Percentiles rank a stretch among this genome's conserved stretches.
These are phyloP conservation scores for Anguilla pacifica DNA, from an alignment of 2,797 vertebrate genomes.

Conservation along the genomic window DNA sequence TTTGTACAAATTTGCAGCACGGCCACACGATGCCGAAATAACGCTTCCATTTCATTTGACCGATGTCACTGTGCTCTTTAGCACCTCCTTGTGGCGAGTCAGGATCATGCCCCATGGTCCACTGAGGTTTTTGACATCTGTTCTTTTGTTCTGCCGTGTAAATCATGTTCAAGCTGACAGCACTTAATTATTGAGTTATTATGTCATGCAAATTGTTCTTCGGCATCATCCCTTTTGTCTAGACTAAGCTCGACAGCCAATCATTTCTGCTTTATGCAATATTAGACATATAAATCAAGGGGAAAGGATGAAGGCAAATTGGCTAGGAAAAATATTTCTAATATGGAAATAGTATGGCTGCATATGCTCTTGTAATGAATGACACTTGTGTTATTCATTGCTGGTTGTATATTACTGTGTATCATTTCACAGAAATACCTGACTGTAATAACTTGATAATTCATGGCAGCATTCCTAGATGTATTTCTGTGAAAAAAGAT, in stretches of 20 bases:
- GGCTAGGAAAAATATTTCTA: not conserved
- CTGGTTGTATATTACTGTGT: not conserved
- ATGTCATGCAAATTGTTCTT: not conserved
- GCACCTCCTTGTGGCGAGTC: slow-evolving; percentile 3
- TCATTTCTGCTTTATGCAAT: not conserved
- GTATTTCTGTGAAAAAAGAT: not conserved
- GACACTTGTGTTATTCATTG: not conserved
- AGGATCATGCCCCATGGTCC: not conserved
- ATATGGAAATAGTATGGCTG: not conserved
- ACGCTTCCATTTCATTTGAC: slow-evolving; percentile 37
- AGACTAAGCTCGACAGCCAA: not conserved
- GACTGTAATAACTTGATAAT: not conserved
- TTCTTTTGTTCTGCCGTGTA: not conserved
- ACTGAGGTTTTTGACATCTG: slow-evolving; percentile 15
- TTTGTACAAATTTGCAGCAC: not conserved
- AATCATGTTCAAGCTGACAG: not conserved
- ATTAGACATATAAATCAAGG: not conserved
- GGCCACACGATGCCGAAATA: too few relatives aligned
- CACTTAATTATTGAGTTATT: slow-evolving; percentile 1
- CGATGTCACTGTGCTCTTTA: slow-evolving; percentile 44
- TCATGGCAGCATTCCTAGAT: not conserved
- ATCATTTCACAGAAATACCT: not conserved
- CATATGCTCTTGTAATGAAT: not conserved
- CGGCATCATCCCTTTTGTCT: not conserved
- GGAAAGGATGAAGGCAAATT: not conserved